Base-by-base conservation (phyloP, 2,113 vertebrate species). In the Hydrolagus affinis region DNA sequence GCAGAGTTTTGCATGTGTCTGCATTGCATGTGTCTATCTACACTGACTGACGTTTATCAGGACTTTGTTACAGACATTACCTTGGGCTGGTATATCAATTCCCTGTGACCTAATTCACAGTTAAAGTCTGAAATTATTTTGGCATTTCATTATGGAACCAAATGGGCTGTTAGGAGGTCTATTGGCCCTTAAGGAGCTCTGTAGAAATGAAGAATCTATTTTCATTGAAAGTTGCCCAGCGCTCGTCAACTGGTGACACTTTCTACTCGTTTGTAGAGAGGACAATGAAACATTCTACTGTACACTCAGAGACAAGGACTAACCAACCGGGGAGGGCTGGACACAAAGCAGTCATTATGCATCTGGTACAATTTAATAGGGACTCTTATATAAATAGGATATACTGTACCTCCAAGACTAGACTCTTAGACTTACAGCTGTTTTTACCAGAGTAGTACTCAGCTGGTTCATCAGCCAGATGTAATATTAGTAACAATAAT, bases 361-460 rank as follows among this genome's bases (percentile, higher is more conserved):
- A 17, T 83, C 28, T 83, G 78, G 62, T 60, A 66, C 8, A 83
- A 83, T 83, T 83, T 8, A 83, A 28, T 66, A 83, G 78, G 25
- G 78, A 25, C 60, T 83, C 78, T 83, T 28, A 21, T 25, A 44
- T 44, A 44, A 44, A 44, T 44, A 83, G 23, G 66, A 60, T 32
- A 64, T 21, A 83, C 66, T 83, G 78, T 62, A 83, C 11, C 44
- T 44, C 44, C 78, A 83, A 68, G 77, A 17, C 78, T 66, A 30
- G 25, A 11, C 66, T 83, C 66, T 62, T 83, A 83, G 64, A 83
- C 32, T 83, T 83, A 66, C 78, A 83, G 60, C 78, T 83, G 78
- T 83, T 83, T 83, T 62, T 83, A 60, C 28, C 0, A 32, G 62
- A 2, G 17, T 83, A 83, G 32, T 83, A 83, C 23, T 44, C 2